These are phyloP conservation scores for Sebastes itinus DNA, from an alignment of 2,797 vertebrate species.

Conservation along the genomic window DNA sequence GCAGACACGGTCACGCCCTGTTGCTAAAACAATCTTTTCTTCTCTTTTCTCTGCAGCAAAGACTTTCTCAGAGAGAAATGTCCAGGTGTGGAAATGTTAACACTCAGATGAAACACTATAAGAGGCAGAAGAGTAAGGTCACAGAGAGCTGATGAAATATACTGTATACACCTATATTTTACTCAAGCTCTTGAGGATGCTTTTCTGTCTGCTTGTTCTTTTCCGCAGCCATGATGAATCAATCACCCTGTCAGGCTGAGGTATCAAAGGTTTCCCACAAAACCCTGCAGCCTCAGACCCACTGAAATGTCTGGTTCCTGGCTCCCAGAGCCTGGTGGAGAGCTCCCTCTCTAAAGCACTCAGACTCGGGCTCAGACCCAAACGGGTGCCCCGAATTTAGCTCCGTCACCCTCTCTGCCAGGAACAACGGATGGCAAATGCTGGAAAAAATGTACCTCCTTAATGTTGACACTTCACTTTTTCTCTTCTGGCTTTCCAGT, in stretches of 20 bases:
- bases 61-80: slow-evolving; percentile 10
- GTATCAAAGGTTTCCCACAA: slow-evolving; percentile 33
- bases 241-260: slow-evolving; percentile 37
- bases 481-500: slow-evolving; percentile 25
- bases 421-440: slow-evolving; percentile 50
- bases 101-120: not conserved
- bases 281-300: slow-evolving; percentile 5
- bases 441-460: slow-evolving; percentile 66
- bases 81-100: slow-evolving; percentile 22
- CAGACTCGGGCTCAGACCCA: slow-evolving; percentile 36
- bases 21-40: slow-evolving; percentile 38
- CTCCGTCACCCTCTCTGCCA: slow-evolving; percentile 56
- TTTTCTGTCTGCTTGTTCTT: slow-evolving; percentile 24
- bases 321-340: slow-evolving; percentile 16
- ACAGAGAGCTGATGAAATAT: slow-evolving; percentile 16
- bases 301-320: slow-evolving; percentile 47
- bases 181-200: slow-evolving; percentile 14
- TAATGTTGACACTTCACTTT: slow-evolving; percentile 49
- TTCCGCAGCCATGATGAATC: slow-evolving; percentile 37
- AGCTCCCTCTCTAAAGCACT: slow-evolving; percentile 38
- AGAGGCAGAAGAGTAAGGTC: not conserved
- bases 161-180: not conserved
- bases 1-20: slow-evolving; percentile 53
- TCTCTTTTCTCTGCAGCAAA: slow-evolving; percentile 10
- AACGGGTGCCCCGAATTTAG: slow-evolving; percentile 62